A percentile compares a stretch with the other conserved stretches of the same genome.
phyloP scores from a whole-genome alignment of 2,113 vertebrate species.

The Pachyramphus minor region DNA sequence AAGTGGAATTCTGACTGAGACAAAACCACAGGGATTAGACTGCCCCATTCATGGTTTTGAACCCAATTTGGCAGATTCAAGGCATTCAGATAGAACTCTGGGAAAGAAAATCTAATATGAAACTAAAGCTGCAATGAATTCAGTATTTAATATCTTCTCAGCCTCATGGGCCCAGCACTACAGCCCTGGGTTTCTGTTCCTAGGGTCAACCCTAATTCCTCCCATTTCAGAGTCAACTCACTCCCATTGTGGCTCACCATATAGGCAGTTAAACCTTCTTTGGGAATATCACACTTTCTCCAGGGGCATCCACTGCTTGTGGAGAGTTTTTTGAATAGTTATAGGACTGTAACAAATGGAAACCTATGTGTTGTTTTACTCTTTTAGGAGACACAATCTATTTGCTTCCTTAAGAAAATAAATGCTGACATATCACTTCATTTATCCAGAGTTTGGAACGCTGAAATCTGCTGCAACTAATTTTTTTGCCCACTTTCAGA shows the following conservation, averaged over 20 bases:
- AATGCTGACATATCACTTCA: slow-evolving; percentile 48
- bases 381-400: not conserved
- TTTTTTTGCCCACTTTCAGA: not conserved
- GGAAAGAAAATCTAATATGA: not conserved
- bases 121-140: not conserved
- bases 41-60: slow-evolving; percentile 4
- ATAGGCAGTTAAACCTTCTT: not conserved
- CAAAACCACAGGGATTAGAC: not conserved
- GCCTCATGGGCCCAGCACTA: not conserved
- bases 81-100: not conserved
- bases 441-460: slow-evolving; percentile 1
- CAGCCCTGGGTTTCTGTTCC: not conserved
- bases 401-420: slow-evolving; percentile 33
- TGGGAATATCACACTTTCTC: not conserved
- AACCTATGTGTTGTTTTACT: not conserved
- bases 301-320: not conserved
- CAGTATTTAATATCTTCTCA: not conserved
- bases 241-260: not conserved
- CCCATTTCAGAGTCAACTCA: not conserved
- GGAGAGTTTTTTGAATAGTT: not conserved
- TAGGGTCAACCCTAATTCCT: not conserved
- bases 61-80: not conserved
- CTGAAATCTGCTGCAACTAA: not conserved
- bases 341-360: not conserved
- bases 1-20: not conserved